phyloP scores from a whole-genome alignment of 2,888 invertebrate genomes.

The Rugalucina vietnamica region DNA sequence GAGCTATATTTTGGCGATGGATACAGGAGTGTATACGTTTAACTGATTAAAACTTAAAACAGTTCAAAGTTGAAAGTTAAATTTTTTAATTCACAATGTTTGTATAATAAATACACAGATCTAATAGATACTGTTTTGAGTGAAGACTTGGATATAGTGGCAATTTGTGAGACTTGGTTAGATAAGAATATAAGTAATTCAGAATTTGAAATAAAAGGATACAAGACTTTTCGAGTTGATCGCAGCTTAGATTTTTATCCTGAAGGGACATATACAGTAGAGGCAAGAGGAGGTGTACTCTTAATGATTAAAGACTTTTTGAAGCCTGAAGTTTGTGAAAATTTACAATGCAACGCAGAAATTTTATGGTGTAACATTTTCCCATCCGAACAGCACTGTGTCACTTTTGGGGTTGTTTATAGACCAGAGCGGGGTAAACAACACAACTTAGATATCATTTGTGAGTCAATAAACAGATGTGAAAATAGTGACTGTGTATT shows the following conservation, averaged over 20 bases:
- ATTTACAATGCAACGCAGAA: not conserved
- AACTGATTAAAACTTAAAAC: no score
- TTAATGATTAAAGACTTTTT: not conserved
- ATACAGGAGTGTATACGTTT: no score
- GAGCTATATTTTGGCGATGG: no score
- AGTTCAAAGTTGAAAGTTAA: not conserved
- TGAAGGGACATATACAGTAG: not conserved
- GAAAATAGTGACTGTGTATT: no score
- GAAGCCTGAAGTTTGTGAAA: not conserved
- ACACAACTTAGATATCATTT: no score
- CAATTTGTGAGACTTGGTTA: not conserved
- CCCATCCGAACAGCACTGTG: not conserved
- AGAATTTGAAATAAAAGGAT: not conserved
- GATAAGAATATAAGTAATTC: not conserved
- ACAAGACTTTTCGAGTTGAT: not conserved
- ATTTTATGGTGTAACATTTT: not conserved
- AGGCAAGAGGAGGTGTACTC: not conserved
- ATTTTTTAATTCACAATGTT: not conserved
- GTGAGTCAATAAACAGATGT: no score
- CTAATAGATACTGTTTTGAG: not conserved
- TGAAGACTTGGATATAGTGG: conserved; percentile 4
- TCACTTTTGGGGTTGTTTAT: no score
- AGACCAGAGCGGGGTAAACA: no score
- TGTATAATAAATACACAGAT: not conserved
- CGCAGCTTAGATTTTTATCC: not conserved